These are phyloP conservation scores for Sinocyclocheilus maitianheensis DNA, from an alignment of 2,113 vertebrate species.

Conservation along the genomic window DNA sequence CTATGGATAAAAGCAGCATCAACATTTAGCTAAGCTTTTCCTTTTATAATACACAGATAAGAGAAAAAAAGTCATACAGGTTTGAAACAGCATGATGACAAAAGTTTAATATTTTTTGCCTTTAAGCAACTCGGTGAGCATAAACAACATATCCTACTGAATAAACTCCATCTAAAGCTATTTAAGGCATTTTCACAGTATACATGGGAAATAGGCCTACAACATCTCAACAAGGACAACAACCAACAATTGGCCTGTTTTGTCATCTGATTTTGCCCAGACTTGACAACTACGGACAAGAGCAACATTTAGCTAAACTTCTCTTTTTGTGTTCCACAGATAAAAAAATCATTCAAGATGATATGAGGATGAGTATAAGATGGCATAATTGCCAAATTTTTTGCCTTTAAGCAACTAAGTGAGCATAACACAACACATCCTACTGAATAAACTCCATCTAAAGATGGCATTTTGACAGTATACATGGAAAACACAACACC, in stretches of 20 bases:
- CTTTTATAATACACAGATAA: too few species aligned
- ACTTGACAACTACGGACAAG: not conserved
- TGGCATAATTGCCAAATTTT: not conserved
- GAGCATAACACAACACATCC: not conserved
- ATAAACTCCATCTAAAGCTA: not conserved
- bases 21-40: not conserved
- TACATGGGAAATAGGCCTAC: not conserved
- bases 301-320: not conserved
- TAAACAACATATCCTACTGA: not conserved
- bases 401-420: not conserved
- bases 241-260: not conserved
- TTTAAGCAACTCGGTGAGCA: not conserved
- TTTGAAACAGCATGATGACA: too few species aligned
- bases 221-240: not conserved
- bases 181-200: not conserved
- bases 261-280: not conserved
- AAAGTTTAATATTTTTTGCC: too few species aligned
- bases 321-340: not conserved
- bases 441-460: not conserved
- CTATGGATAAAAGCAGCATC: not conserved
- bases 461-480: not conserved
- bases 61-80: too few species aligned
- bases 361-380: not conserved
- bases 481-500: not conserved
- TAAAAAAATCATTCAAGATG: not conserved